These are phyloP conservation scores for Notamacropus eugenii DNA, from an alignment of 2,797 vertebrate genomes.

Conservation along the genomic window DNA sequence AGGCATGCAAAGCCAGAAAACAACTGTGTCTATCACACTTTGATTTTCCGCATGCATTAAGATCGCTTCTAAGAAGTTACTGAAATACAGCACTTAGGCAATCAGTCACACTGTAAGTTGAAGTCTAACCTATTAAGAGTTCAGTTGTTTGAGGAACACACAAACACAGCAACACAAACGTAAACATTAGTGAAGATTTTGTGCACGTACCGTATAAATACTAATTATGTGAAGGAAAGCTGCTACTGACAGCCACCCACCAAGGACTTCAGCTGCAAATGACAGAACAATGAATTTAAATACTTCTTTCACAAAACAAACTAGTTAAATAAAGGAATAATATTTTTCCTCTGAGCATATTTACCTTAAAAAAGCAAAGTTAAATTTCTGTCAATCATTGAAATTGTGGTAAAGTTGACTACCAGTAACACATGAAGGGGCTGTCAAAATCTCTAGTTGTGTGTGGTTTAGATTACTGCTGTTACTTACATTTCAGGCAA, in stretches of 20 bases:
- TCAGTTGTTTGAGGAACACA: constrained; percentile 72
- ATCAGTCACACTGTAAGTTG: constrained; percentile 42
- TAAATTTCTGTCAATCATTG: constrained; percentile 38
- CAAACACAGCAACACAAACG: not conserved
- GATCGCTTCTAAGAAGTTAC: constrained; percentile 60
- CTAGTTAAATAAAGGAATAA: constrained; percentile 58
- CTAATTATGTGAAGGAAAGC: constrained; percentile 61
- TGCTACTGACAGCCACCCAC: constrained; percentile 66
- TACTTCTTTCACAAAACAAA: constrained; percentile 58
- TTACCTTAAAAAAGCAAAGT: constrained; percentile 58
- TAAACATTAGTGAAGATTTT: constrained; percentile 72
- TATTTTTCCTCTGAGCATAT: constrained; percentile 72
- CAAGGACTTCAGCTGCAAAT: constrained; percentile 65
- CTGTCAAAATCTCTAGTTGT: too few relatives aligned
- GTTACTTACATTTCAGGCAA: not conserved
- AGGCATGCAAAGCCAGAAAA: not conserved
- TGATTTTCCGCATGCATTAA: not conserved
- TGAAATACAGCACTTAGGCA: constrained; percentile 55
- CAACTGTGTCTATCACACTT: not conserved
- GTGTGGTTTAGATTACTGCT: fast-evolving
- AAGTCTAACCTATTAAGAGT: constrained; percentile 69
- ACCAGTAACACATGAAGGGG: not conserved
- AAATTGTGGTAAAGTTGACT: constrained; percentile 23
- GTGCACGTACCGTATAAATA: constrained; percentile 58
- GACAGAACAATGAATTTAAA: constrained; percentile 79